A percentile compares a stretch with the other conserved stretches of the same genome.
Conservation (phyloP, 2,888 invertebrate genomes). For the Eueremaeus valkanovi region DNA sequence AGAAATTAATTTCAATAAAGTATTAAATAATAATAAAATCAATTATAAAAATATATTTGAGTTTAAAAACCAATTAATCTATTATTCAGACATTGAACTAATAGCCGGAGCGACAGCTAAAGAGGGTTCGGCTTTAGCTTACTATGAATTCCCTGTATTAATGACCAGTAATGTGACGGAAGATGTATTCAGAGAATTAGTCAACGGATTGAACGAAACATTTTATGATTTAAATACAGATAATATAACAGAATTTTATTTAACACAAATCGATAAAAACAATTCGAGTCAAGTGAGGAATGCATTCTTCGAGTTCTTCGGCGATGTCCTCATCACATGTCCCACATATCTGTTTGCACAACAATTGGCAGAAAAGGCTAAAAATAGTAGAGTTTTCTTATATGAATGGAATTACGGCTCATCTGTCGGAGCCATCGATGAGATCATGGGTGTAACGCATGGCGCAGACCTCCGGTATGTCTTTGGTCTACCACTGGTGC, state of each 20-base stretch:
- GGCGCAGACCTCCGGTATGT: not conserved
- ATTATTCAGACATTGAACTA: not conserved
- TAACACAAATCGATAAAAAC: not conserved
- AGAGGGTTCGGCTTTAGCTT: not conserved
- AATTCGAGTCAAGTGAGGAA: not conserved
- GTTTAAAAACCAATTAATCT: not conserved
- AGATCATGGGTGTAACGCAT: not conserved
- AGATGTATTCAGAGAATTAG: not conserved
- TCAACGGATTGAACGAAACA: not conserved
- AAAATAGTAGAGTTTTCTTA: not conserved
- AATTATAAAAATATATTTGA: too few relatives aligned
- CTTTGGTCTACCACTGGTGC: not conserved
- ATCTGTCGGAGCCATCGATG: not conserved
- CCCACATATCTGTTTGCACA: not conserved
- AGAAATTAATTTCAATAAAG: too few relatives aligned
- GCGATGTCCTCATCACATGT: not conserved
- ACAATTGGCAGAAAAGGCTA: not conserved
- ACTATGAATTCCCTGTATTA: not conserved
- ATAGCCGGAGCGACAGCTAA: not conserved
- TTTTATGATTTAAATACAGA: not conserved
- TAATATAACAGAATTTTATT: not conserved
- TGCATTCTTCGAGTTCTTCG: not conserved
- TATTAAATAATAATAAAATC: too few relatives aligned
- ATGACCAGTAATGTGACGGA: not conserved
- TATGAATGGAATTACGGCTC: not conserved